These are phyloP conservation scores for Epiblema foenella DNA, from an alignment of 2,888 invertebrate genomes.

Conservation along the genomic window DNA sequence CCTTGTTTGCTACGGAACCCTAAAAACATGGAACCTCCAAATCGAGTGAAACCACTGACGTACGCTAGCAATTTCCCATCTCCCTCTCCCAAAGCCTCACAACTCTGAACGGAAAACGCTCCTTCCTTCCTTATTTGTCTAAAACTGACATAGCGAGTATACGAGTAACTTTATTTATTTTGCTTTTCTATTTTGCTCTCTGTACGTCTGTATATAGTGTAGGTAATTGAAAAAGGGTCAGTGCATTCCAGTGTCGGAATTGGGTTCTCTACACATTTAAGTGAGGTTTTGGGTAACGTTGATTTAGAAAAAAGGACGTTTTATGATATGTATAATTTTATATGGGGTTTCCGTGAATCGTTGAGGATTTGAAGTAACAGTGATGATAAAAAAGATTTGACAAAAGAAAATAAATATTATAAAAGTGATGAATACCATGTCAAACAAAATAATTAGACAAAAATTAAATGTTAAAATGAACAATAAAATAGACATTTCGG, in stretches of 20 bases:
- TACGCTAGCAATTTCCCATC: slow-evolving; percentile 43
- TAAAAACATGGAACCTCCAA: slow-evolving; percentile 16
- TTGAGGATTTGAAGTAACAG: background rate
- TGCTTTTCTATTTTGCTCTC: slow-evolving; percentile 68
- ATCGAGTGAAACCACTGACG: background rate
- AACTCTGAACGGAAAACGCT: slow-evolving; percentile 63
- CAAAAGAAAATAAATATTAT: background rate
- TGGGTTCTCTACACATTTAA: slow-evolving; percentile 18
- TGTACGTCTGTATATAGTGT: slow-evolving; percentile 65
- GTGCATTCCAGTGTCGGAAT: slow-evolving; percentile 45
- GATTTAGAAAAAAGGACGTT: background rate
- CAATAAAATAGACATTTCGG: too few relatives aligned
- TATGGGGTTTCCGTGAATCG: background rate
- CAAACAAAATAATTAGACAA: background rate
- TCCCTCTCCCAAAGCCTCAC: slow-evolving; percentile 48
- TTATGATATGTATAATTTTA: background rate
- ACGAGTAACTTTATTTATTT: slow-evolving; percentile 69
- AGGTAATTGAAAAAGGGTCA: slow-evolving; percentile 71
- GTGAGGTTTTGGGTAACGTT: slow-evolving; percentile 5
- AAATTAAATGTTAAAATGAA: background rate
- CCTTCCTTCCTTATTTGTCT: slow-evolving; percentile 76
- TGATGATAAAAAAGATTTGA: background rate
- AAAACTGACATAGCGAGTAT: slow-evolving; percentile 68
- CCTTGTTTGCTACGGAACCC: background rate
- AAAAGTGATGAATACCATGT: background rate